These are phyloP conservation scores for Equus quagga DNA, from an alignment of 2,113 vertebrate genomes.

Conservation along the genomic window DNA sequence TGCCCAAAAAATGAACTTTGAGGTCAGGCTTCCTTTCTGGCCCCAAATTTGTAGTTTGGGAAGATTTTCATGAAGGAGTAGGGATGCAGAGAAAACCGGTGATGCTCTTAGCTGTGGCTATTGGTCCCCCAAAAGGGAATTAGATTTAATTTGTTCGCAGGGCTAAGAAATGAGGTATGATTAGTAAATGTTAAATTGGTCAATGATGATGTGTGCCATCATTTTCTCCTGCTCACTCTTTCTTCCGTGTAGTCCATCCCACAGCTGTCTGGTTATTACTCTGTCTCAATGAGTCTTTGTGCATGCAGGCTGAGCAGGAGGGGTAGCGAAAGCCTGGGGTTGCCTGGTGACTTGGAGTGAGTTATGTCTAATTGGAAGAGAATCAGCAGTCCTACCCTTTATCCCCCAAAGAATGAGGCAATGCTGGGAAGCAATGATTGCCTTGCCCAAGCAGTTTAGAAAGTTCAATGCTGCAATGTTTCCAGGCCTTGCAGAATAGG, in stretches of 20 bases:
- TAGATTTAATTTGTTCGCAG: background rate
- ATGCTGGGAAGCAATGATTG: background rate
- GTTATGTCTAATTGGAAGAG: background rate
- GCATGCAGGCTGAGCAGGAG: background rate
- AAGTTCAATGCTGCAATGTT: background rate
- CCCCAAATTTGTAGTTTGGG: background rate
- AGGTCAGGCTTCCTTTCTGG: background rate
- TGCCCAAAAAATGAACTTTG: background rate
- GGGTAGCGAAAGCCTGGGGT: background rate
- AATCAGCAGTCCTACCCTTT: background rate
- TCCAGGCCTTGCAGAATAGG: background rate
- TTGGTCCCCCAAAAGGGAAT: background rate
- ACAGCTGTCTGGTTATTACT: background rate
- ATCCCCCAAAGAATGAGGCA: background rate
- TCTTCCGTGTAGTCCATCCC: background rate
- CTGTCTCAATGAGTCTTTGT: background rate
- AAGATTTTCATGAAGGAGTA: background rate
- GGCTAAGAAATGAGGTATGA: background rate
- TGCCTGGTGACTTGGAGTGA: background rate
- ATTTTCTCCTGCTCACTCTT: background rate
- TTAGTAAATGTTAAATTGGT: background rate
- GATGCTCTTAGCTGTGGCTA: background rate
- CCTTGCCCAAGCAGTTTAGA: background rate
- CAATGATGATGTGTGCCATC: background rate
- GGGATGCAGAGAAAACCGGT: background rate